Conservation (phyloP, 2,888 invertebrate genomes). For the Horisme vitalbata region DNA sequence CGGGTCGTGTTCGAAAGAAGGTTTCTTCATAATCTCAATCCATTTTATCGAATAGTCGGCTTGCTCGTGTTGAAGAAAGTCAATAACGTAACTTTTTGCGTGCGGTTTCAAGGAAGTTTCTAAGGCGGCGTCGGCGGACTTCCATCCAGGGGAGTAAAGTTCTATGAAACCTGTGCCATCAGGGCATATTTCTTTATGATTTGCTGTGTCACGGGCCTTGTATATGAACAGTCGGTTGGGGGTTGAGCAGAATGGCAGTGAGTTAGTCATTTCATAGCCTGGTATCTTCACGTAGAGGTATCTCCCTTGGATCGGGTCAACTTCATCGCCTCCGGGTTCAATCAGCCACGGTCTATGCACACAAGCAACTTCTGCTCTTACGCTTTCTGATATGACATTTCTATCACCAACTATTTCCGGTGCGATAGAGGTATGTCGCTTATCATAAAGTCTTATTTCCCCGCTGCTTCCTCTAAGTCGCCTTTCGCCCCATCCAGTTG, state of each 20-base stretch:
- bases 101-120: slow-evolving; percentile 79
- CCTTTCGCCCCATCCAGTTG: slow-evolving; percentile 85
- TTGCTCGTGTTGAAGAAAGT: slow-evolving; percentile 88
- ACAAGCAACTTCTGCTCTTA: slow-evolving; percentile 83
- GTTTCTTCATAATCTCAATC: slow-evolving; percentile 89
- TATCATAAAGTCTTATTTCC: slow-evolving; percentile 86
- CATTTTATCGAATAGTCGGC: slow-evolving; percentile 89
- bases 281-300: slow-evolving; percentile 88
- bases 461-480: slow-evolving; percentile 88
- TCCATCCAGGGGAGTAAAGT: slow-evolving; percentile 88
- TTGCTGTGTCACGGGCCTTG: slow-evolving; percentile 85
- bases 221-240: slow-evolving; percentile 88
- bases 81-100: slow-evolving; percentile 88
- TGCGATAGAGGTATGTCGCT: slow-evolving; percentile 69
- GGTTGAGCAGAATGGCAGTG: slow-evolving; percentile 84
- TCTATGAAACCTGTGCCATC: slow-evolving; percentile 82
- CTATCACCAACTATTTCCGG: slow-evolving; percentile 76
- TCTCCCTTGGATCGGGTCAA: slow-evolving; percentile 82
- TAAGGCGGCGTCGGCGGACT: slow-evolving; percentile 68
- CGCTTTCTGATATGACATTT: slow-evolving; percentile 78
- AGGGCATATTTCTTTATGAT: slow-evolving; percentile 86
- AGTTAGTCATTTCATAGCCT: slow-evolving; percentile 82
- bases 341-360: slow-evolving; percentile 90
- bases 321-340: slow-evolving; percentile 88
- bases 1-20: slow-evolving; percentile 72